A percentile compares a stretch with the other conserved stretches of the same genome.
Evolutionary conservation across 2,888 invertebrate species (phyloP).

Genomic region (Thera obeliscata): DNA sequence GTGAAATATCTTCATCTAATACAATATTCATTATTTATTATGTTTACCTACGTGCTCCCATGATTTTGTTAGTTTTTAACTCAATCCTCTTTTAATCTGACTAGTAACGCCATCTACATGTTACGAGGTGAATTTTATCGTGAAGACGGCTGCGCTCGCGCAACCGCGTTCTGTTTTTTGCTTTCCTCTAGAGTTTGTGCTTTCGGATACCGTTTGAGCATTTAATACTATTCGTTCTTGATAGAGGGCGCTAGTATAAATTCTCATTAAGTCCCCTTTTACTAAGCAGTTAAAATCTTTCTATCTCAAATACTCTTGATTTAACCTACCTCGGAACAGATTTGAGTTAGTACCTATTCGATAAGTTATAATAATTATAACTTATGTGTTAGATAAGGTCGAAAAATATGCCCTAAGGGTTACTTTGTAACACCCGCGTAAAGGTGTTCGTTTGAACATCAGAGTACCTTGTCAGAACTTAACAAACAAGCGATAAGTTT

Average conservation of each 20-base stretch:
- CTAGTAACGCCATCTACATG: slow-evolving; percentile 35
- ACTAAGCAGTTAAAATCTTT: too few species aligned
- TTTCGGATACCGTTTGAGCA: background rate
- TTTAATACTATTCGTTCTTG: background rate
- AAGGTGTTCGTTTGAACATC: slow-evolving; percentile 25
- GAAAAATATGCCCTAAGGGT: background rate
- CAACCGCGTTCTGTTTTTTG: slow-evolving; percentile 5
- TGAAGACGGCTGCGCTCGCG: slow-evolving; percentile 25
- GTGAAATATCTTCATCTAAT: too few species aligned
- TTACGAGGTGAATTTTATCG: slow-evolving; percentile 10
- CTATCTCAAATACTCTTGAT: too few species aligned
- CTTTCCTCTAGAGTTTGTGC: slow-evolving; percentile 1
- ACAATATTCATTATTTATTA: too few species aligned
- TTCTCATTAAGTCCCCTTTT: background rate
- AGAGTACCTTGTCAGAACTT: slow-evolving; percentile 50
- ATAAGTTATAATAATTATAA: too few species aligned
- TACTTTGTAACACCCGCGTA: slow-evolving; percentile 2
- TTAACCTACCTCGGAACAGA: too few species aligned
- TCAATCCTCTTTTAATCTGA: background rate
- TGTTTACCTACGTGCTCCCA: background rate
- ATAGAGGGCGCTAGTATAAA: slow-evolving; percentile 42
- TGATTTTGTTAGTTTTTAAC: background rate
- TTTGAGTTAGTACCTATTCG: too few species aligned
- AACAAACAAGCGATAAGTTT: slow-evolving; percentile 73
- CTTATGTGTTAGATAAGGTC: background rate